These are phyloP conservation scores for Acleris cristana DNA, from an alignment of 2,888 invertebrate genomes.

Conservation along the genomic window DNA sequence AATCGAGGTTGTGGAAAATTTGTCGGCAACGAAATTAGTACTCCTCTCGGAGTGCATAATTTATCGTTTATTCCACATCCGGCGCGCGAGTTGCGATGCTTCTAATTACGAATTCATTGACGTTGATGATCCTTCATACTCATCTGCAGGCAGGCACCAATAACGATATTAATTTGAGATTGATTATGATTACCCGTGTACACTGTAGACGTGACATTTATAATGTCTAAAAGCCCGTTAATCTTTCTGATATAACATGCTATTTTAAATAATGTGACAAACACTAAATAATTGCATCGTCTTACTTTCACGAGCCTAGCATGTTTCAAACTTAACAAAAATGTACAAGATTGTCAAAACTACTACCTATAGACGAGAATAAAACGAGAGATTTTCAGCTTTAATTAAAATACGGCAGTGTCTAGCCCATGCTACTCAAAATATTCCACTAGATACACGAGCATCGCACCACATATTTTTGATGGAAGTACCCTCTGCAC, in stretches of 20 bases:
- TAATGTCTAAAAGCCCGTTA: constrained; percentile 17
- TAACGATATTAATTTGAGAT: constrained; percentile 44
- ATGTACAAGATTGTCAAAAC: too few relatives aligned
- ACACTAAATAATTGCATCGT: not conserved
- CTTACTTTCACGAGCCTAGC: too few relatives aligned
- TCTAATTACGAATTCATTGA: constrained; percentile 76
- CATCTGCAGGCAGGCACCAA: constrained; percentile 11
- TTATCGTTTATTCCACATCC: constrained; percentile 78
- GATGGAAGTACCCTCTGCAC: not conserved
- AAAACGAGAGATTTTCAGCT: too few relatives aligned
- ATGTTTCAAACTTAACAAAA: too few relatives aligned
- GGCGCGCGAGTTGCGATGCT: constrained; percentile 63
- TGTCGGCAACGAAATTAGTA: constrained; percentile 83
- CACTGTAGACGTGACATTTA: constrained; percentile 8
- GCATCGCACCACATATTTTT: too few relatives aligned
- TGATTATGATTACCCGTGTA: constrained; percentile 24
- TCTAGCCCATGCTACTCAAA: too few relatives aligned
- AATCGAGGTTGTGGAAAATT: constrained; percentile 82
- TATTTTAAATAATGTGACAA: not conserved
- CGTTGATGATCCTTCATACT: constrained; percentile 58
- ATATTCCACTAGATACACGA: too few relatives aligned
- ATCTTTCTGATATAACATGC: constrained; percentile 9
- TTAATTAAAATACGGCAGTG: too few relatives aligned
- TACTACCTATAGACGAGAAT: too few relatives aligned
- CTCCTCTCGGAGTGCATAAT: constrained; percentile 77